phyloP scores from a whole-genome alignment of 1,140 invertebrate genomes.

The Diprion similis region DNA sequence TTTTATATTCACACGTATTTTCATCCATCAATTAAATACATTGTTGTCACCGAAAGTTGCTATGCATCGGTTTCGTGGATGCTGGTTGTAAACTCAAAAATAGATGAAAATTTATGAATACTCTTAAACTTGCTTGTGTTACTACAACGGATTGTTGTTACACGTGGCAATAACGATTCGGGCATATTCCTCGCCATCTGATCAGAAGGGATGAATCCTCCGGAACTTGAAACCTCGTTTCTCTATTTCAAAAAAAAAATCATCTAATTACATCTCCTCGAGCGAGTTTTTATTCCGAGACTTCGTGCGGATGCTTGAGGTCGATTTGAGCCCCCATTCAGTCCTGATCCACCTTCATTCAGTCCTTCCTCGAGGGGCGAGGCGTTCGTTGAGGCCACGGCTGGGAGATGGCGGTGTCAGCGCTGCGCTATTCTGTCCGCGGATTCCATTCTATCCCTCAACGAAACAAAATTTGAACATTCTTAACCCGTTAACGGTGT shows the following conservation, averaged over 20 bases:
- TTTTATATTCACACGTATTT: too few species aligned
- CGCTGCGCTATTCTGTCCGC: slow-evolving; percentile 3
- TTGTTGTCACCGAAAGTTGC: too few species aligned
- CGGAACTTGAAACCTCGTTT: too few species aligned
- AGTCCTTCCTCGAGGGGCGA: neutral
- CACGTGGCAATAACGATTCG: too few species aligned
- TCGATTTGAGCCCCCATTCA: neutral
- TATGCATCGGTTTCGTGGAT: too few species aligned
- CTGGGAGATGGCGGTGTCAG: neutral
- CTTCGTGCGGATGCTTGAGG: neutral
- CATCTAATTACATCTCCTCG: neutral
- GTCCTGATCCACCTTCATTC: neutral
- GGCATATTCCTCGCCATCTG: too few species aligned
- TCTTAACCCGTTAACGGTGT: neutral
- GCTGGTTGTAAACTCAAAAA: too few species aligned
- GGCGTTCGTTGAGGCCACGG: neutral
- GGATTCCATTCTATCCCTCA: neutral
- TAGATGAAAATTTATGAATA: too few species aligned
- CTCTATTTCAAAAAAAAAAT: neutral
- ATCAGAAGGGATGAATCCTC: too few species aligned
- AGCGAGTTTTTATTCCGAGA: neutral
- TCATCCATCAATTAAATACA: too few species aligned
- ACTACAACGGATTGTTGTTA: too few species aligned
- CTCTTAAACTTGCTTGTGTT: too few species aligned
- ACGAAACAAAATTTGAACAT: neutral